Evolutionary conservation across 2,888 invertebrate species (phyloP), one percentile per base, ranked within the genome.

Genomic region (Spialia ferax): DNA sequence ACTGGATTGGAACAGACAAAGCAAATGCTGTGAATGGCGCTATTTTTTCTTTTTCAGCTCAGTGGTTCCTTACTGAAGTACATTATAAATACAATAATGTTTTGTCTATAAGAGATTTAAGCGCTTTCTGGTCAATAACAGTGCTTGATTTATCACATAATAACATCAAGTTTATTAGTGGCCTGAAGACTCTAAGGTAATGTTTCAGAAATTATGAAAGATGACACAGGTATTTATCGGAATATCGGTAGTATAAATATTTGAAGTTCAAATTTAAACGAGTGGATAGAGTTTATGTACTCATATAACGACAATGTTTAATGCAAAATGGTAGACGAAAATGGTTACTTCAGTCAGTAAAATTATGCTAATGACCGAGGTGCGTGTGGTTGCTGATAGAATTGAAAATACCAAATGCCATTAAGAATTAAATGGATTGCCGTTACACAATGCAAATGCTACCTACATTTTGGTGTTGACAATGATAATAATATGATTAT

Each of bases 101-200:
- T 50, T 87, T 84, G 63, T 77, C 78, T 63, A 95, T 96, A 70
- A 85, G 86, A 54, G 94, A 95, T 81, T 80, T 96, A 32, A 87
- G 83, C 11, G 79, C 81, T 20, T 95, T 95, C 79, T 96, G 96
- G 96, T 95, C 95, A 5, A 89, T 96, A 4, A 93, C 95, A 0
- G 83, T 94, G 61, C 85, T 96, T 66, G 94, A 96, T 84, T 79
- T 96, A 66, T 95, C 95, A 0, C 94, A 95, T 74, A 96, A 96
- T 79, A 88, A 91, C 59, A 95, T 96, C 63, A 92, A 90, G 72
- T 75, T 73, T 65, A 95, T 96, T 63, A 84, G 77, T 62, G 95
- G 95, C 20, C 78, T 96, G 32, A 83, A 94, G 64, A 91, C 84
- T 70, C 88, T 96, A 64, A 94, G 86, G 95, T 95, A 73, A 71